A percentile compares a stretch with the other conserved stretches of the same genome.
Evolutionary conservation across 2,797 vertebrate species (phyloP).

Genomic region (Enteromius viviparus): DNA sequence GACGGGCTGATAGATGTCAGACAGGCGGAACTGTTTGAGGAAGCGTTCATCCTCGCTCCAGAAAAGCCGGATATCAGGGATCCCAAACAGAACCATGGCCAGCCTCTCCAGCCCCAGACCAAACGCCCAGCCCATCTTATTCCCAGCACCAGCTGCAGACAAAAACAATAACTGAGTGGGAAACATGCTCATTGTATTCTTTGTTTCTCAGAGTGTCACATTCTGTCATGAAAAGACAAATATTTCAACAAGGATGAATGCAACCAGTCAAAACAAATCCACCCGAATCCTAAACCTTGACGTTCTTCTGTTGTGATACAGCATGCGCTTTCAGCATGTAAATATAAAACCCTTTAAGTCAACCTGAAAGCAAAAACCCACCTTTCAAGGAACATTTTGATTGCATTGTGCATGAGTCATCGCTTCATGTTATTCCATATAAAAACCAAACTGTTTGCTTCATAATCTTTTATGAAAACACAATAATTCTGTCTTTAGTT

Average conservation of each 20-base stretch:
- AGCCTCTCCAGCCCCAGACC: constrained; percentile 92
- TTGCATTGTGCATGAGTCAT: background rate
- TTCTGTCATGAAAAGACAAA: background rate
- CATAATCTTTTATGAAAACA: background rate
- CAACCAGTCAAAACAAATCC: constrained; percentile 1
- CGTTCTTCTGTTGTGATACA: background rate
- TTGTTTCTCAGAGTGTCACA: constrained; percentile 18
- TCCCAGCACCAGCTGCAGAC: constrained; percentile 82
- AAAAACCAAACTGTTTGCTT: background rate
- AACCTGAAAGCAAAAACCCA: background rate
- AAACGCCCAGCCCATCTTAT: constrained; percentile 94
- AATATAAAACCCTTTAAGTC: background rate
- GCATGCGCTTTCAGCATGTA: background rate
- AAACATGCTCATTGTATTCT: background rate
- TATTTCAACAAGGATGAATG: background rate
- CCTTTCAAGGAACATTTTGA: background rate
- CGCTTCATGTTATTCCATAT: background rate
- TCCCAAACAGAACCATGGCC: constrained; percentile 90
- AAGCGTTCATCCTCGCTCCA: constrained; percentile 92
- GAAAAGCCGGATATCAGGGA: constrained; percentile 94
- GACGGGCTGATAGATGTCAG: constrained; percentile 81
- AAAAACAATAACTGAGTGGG: background rate
- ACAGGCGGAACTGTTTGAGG: constrained; percentile 84
- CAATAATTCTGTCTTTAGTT: background rate
- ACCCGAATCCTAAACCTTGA: background rate